Base-by-base conservation (phyloP, 2,888 invertebrate species). In the Buathra laborator region DNA sequence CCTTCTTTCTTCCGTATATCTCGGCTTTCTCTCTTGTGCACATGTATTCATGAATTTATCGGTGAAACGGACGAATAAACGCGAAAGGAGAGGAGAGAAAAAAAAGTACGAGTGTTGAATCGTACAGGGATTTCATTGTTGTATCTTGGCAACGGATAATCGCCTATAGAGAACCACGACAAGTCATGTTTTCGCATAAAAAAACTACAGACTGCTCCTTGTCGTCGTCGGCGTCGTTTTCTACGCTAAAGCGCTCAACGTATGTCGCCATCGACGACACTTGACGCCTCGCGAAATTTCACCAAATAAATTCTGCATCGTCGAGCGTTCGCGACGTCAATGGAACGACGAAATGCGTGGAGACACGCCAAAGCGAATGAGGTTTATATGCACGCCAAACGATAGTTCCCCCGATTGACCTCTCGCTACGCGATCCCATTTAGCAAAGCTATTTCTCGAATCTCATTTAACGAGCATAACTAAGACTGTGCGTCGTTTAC, bases 391-490 rank as follows among this genome's bases (percentile, higher is more conserved):
- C 37, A 53, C 53, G 10, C 67, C 43, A 24, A 72, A 84, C 14
- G 46, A 74, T 29, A 29, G 24, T 29, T 19, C 51, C 46, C 67
- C 53, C 67, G 62, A 37, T 74, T 78, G 62, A 70, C 53, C 67
- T 43, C 48, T 67, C 32, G 37, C 67, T 24, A 46, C 74, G 46
- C 37, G 19, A 80, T 66, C 37, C 29, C 62, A 82, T 75, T 71
- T 75, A 56, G 48, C 64, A 24, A 67, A 75, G 75, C 78, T 66
- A 79, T 82, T 82, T 81, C 84, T 53, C 66, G 44, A 37, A 81
- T 75, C 43, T 32, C 2, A 51, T 77, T 82, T 84, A 78, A 82
- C 79, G 82, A 85, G 75, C 70, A 51, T 56, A 64, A 64, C 78
- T 75, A 71, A 37, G 66, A 82, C 51, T 56, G 71, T 70, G 74